phyloP scores from a whole-genome alignment of 1,140 invertebrate genomes.

The Drosophila carrolli region DNA sequence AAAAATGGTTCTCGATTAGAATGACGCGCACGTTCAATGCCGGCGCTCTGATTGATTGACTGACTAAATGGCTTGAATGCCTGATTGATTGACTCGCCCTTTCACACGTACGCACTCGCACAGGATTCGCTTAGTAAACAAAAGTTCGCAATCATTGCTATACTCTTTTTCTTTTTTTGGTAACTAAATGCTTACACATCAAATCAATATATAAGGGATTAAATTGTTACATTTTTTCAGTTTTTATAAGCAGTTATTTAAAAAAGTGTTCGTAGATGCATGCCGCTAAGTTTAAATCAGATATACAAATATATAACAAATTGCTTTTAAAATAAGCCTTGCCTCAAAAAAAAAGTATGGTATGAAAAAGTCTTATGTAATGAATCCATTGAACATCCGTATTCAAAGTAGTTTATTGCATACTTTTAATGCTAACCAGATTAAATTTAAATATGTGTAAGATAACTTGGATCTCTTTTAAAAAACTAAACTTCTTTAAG shows the following conservation, averaged over 20 bases:
- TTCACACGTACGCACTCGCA: slow-evolving; percentile 49
- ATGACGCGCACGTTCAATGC: slow-evolving; percentile 63
- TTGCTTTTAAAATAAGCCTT: too few species aligned
- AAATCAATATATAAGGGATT: neutral
- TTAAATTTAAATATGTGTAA: too few species aligned
- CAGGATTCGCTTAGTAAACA: slow-evolving; percentile 10
- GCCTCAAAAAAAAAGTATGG: too few species aligned
- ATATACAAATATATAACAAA: too few species aligned
- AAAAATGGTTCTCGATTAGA: slow-evolving; percentile 69
- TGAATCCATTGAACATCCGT: too few species aligned
- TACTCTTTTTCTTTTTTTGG: slow-evolving; percentile 15
- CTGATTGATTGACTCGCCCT: slow-evolving; percentile 75
- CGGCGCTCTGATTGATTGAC: slow-evolving; percentile 73
- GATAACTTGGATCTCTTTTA: neutral
- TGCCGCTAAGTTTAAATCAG: too few species aligned
- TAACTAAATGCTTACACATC: neutral
- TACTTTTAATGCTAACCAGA: too few species aligned
- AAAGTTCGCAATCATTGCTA: slow-evolving; percentile 5
- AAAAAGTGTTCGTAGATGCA: neutral
- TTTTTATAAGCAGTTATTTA: neutral
- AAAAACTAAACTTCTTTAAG: neutral
- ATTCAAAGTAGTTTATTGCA: too few species aligned
- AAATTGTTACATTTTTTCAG: neutral
- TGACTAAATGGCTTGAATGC: slow-evolving; percentile 79
- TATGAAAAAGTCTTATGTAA: too few species aligned